Conservation (phyloP, 2,888 invertebrate species). For the Athalia rosae region DNA sequence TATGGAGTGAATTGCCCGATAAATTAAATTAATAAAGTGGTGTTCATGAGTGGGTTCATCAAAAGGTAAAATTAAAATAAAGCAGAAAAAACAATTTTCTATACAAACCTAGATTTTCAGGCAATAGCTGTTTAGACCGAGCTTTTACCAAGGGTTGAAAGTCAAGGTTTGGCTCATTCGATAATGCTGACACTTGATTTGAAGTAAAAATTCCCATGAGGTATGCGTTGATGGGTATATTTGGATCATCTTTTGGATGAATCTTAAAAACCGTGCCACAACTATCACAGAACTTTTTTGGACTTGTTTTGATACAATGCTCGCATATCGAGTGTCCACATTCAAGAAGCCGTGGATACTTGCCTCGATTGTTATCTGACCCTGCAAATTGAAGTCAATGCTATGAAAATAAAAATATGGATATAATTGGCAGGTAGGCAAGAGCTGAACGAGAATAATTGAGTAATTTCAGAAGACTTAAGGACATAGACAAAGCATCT, state of each 20-base stretch:
- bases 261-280: conserved; percentile 63
- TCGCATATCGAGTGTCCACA: conserved; percentile 84
- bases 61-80: neutral
- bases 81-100: neutral
- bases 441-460: neutral
- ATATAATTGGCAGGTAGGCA: neutral
- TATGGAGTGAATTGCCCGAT: neutral
- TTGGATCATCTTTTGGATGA: conserved; percentile 56
- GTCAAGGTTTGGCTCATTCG: conserved; percentile 55
- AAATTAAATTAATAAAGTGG: too few relatives aligned
- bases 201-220: conserved; percentile 60
- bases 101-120: conserved; percentile 33
- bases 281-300: conserved; percentile 67
- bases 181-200: conserved; percentile 46
- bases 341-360: conserved; percentile 77
- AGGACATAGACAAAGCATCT: too few relatives aligned
- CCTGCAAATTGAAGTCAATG: conserved; percentile 25
- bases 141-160: conserved; percentile 50
- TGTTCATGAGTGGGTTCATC: neutral
- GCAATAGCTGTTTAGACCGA: conserved; percentile 33
- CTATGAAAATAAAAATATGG: conserved; percentile 13
- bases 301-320: conserved; percentile 75
- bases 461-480: neutral
- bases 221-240: conserved; percentile 71
- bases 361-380: conserved; percentile 11